Base-by-base conservation (phyloP, 2,113 vertebrate genomes). In the Girardinichthys multiradiatus region DNA sequence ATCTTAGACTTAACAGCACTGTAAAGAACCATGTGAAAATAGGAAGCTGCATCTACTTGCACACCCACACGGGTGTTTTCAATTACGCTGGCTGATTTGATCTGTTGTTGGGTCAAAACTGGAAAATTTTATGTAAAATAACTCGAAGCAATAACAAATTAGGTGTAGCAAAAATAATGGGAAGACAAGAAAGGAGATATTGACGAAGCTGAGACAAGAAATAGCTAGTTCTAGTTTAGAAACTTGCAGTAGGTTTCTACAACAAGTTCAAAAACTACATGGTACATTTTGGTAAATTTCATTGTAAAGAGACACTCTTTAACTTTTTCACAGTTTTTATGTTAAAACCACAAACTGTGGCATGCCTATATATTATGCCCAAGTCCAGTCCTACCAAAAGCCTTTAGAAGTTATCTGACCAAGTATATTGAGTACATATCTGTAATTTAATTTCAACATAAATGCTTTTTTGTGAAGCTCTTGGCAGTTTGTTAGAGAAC, bases 41-140 rank as follows among this genome's bases (percentile, higher is more conserved):
- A 57, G 42, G n/a, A 54, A 51, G 19, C 35, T 67, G 24, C 62
- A 64, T 68, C 67, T 81, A 57, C 24, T 75, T 30, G 58, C 57
- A 68, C 71, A 67, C 30, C 68, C 31, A 76, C 70, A 51, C 37
- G 67, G 39, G 62, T 77, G 74, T 39, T 77, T 69, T 72, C 57
- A 72, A 54, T 73, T 65, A 80, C 28, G 27, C 57, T 27, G 4
- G 11, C 45, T 79, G 57, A 63, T 79, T 28, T 79, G 54, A 72
- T 27, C 65, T 73, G 69, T 28, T 13, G 24, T 72, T 26, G 58
- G 37, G 42, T 67, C 45, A 62, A 77, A 63, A 51, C 8, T 30
- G 19, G 28, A 67, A 67, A 37, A 80, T 57, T 64, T 68, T 31
- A 42, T 21, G 24, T 54, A 33, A 65, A 39, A 61, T 31, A 65